phyloP scores from a whole-genome alignment of 1,140 invertebrate species.

The Halyomorpha halys region DNA sequence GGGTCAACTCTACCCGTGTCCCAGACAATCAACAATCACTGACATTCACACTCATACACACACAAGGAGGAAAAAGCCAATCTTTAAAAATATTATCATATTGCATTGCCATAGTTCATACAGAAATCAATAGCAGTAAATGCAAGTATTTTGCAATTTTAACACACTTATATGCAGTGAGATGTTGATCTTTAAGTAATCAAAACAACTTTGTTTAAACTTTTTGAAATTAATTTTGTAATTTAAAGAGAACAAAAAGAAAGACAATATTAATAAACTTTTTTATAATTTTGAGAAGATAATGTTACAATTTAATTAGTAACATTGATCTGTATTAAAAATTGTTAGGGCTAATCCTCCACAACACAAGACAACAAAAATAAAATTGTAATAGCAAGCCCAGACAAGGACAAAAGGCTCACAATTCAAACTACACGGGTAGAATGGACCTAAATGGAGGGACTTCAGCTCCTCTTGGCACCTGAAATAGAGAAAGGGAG shows the following conservation, averaged over 20 bases:
- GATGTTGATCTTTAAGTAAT: no score
- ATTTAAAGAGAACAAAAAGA: no score
- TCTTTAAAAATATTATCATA: no score
- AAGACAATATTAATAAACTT: no score
- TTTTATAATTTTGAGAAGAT: neutral
- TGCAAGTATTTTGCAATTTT: no score
- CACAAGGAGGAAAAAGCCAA: conserved; percentile 10
- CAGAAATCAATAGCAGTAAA: no score
- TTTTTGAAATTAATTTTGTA: no score
- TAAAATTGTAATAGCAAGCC: neutral
- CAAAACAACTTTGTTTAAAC: no score
- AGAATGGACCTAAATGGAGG: neutral
- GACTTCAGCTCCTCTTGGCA: neutral
- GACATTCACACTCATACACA: conserved; percentile 1
- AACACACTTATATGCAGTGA: no score
- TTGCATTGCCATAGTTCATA: no score
- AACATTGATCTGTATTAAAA: neutral
- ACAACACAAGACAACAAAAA: conserved; percentile 11
- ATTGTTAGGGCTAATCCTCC: conserved; percentile 13
- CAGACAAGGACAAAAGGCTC: conserved; percentile 14
- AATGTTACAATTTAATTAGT: neutral
- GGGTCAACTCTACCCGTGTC: conserved; percentile 14
- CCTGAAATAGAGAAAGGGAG: conserved; percentile 12
- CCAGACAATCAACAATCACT: conserved; percentile 2
- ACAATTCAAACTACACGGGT: conserved; percentile 11